A percentile compares a stretch with the other conserved stretches of the same genome.
These are phyloP conservation scores for Axea sp. DNA, from an alignment of 2,888 invertebrate genomes.

Conservation along the genomic window DNA sequence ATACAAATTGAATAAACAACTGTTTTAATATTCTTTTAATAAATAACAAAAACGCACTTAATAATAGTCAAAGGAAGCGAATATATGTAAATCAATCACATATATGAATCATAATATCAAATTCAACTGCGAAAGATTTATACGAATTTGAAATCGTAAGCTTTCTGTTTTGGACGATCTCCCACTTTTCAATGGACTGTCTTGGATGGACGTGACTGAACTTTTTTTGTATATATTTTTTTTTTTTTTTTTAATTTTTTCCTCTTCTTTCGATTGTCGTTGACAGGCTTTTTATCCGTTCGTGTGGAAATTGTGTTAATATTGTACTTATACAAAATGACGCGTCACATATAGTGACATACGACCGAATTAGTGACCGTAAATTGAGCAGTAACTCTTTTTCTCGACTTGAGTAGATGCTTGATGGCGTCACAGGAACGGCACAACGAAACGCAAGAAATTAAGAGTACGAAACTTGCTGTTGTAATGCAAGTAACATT, in stretches of 20 bases:
- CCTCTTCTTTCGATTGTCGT: constrained; percentile 32
- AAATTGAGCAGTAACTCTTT: constrained; percentile 59
- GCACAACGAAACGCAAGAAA: constrained; percentile 36
- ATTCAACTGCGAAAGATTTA: constrained; percentile 19
- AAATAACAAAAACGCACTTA: constrained; percentile 46
- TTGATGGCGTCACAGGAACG: constrained; percentile 52
- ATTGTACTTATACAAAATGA: constrained; percentile 48
- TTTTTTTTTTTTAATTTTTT: constrained; percentile 3
- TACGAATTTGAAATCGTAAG: constrained; percentile 26
- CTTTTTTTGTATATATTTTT: constrained; percentile 7
- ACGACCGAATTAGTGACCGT: constrained; percentile 46
- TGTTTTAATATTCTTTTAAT: constrained; percentile 40
- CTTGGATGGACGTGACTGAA: constrained; percentile 66
- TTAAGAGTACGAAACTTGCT: constrained; percentile 64
- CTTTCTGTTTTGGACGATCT: constrained; percentile 53
- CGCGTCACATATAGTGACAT: constrained; percentile 46
- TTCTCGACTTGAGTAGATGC: constrained; percentile 38
- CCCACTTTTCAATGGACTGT: constrained; percentile 60
- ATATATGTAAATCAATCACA: constrained; percentile 22
- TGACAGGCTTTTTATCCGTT: constrained; percentile 40
- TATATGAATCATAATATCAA: constrained; percentile 27
- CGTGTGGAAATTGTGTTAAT: constrained; percentile 39
- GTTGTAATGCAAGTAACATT: constrained; percentile 68
- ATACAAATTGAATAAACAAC: constrained; percentile 39
- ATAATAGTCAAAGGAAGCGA: constrained; percentile 49